Conservation (phyloP, 1,140 invertebrate species). For the Mycetomoellerius zeteki region DNA sequence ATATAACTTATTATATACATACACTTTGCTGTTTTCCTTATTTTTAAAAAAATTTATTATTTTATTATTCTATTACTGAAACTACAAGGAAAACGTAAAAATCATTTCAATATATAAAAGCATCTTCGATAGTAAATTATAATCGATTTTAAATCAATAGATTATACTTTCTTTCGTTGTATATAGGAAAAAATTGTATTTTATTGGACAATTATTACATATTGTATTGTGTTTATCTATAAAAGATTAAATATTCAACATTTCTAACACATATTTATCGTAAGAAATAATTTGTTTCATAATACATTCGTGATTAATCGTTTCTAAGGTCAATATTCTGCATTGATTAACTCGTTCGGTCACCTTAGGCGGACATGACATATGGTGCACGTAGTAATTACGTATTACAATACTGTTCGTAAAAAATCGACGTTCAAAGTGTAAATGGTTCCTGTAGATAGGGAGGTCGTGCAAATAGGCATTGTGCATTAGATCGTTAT, state of each 20-base stretch:
- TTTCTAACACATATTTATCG: not conserved
- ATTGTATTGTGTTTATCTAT: not conserved
- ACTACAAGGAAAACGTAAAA: not conserved
- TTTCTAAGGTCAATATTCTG: not conserved
- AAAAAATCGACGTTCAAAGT: constrained; percentile 26
- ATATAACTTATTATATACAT: not conserved
- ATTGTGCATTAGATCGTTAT: constrained; percentile 74
- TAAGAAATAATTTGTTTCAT: not conserved
- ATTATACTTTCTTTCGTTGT: too few species aligned
- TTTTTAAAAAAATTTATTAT: not conserved
- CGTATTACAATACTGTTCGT: constrained; percentile 12
- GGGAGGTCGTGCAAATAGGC: constrained; percentile 67
- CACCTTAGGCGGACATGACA: constrained; percentile 4
- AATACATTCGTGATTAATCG: not conserved
- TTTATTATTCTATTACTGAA: not conserved
- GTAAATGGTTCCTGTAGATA: constrained; percentile 59
- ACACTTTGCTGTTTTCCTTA: too few species aligned
- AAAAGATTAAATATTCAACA: not conserved
- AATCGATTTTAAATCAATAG: not conserved
- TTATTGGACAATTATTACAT: not conserved
- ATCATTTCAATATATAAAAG: not conserved
- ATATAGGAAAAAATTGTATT: not conserved
- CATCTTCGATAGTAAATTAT: not conserved
- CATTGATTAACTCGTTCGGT: constrained; percentile 26
- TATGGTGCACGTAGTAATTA: constrained; percentile 16